phyloP scores from a whole-genome alignment of 2,797 vertebrate genomes.

The Peromyscus aztecus region DNA sequence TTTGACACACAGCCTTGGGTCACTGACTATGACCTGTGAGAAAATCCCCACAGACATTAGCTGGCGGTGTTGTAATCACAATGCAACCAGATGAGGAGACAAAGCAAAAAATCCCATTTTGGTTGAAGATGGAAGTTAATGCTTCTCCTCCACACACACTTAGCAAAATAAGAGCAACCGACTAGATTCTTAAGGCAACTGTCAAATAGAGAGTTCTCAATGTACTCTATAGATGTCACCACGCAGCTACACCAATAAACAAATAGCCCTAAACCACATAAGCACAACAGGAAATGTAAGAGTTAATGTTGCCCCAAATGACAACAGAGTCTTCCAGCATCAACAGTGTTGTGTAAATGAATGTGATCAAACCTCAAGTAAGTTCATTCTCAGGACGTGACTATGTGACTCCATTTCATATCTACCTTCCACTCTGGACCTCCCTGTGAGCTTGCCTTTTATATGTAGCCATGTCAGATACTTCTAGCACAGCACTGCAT shows the following conservation, averaged over 20 bases:
- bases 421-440: constrained; percentile 83
- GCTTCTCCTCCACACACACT: neutral
- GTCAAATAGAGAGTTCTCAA: neutral
- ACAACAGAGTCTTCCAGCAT: constrained; percentile 87
- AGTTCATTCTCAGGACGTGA: constrained; percentile 86
- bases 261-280: constrained; percentile 13
- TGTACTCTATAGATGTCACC: neutral
- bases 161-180: constrained; percentile 16
- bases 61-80: neutral
- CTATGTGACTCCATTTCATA: constrained; percentile 88
- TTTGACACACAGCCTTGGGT: neutral
- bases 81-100: neutral
- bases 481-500: constrained; percentile 51
- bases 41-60: neutral
- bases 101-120: constrained; percentile 22
- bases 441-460: constrained; percentile 75
- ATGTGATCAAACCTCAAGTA: constrained; percentile 84
- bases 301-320: constrained; percentile 74
- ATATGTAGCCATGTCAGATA: constrained; percentile 81
- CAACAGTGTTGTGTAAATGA: constrained; percentile 87
- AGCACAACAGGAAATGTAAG: constrained; percentile 80
- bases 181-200: neutral
- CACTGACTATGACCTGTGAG: neutral
- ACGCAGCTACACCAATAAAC: neutral
- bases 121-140: neutral